Evolutionary conservation across 1,140 invertebrate genomes (phyloP), one percentile per base, ranked within the genome.

Genomic region (Babylonia areolata): DNA sequence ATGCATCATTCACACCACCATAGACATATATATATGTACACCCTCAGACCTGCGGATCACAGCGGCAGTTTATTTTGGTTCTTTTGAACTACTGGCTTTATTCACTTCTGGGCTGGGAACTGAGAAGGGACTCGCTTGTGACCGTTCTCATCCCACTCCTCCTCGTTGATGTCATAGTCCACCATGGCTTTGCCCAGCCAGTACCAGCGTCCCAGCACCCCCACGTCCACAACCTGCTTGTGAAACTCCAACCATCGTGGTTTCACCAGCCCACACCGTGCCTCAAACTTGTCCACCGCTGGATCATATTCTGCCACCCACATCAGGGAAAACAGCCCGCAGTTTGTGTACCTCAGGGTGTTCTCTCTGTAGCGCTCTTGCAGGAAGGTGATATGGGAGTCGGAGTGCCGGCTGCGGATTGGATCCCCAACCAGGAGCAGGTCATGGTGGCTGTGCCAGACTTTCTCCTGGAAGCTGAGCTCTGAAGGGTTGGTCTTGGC

Each of bases 91-190:
- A 51, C 46, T 51, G 46, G 46, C 46, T 51, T 51, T 51, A 17
- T 17, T 0, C 58, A 64, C 12, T 64, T 23, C 15, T 11, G 28
- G 28, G 28, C 6, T 12, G 0, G 5, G 28, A 64, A 23, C 6
- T 12, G 0, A 6, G 28, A 64, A 64, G 58, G 5, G 20, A 5
- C 20, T 37, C 46, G 75, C 31, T 35, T 80, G 42, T 58, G 31
- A 1, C 90, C 91, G 71, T 88, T 71, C 40, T 88, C 87, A 42
- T 88, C 81, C 95, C 95, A 95, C 92, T 95, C 95, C 81, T 90
- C 87, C 71, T 92, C 94, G 94, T 97, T 97, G 17, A 97, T 94
- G 95, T 97, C 97, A 95, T 96, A 97, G 93, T 97, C 96, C 78
- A 93, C 94, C 95, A 97, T 97, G 92, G 96, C 96, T 88, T 95